A percentile compares a stretch with the other conserved stretches of the same genome.
Evolutionary conservation across 2,113 vertebrate genomes (phyloP).

Genomic region (Pterophyllum scalare): DNA sequence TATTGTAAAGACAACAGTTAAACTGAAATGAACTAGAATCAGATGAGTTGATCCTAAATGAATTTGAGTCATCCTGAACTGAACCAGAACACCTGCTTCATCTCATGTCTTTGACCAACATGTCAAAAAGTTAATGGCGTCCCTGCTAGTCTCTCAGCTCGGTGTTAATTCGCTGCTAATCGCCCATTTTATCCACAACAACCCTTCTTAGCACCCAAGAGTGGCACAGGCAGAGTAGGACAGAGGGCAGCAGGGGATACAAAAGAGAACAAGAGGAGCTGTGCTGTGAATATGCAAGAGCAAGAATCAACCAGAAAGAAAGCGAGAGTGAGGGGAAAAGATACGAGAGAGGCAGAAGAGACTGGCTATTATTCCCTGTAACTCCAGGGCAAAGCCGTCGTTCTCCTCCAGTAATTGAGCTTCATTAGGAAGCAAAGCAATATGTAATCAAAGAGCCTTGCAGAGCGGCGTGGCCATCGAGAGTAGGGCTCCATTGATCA

Average conservation of each 20-base stretch:
- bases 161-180: conserved; percentile 33
- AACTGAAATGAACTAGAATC: neutral
- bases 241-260: conserved; percentile 14
- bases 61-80: neutral
- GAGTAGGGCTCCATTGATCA: conserved; percentile 76
- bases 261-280: conserved; percentile 10
- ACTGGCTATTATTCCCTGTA: conserved; percentile 46
- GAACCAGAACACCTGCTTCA: neutral
- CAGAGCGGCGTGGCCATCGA: conserved; percentile 41
- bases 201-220: conserved; percentile 7
- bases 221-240: conserved; percentile 4
- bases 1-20: neutral
- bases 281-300: neutral
- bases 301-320: conserved; percentile 24
- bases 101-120: neutral
- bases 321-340: neutral
- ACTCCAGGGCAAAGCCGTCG: conserved; percentile 63
- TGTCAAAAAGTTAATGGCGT: conserved; percentile 3
- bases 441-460: conserved; percentile 76
- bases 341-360: conserved; percentile 27
- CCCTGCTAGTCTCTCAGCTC: conserved; percentile 11
- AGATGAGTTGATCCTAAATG: neutral
- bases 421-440: conserved; percentile 76
- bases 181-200: conserved; percentile 25
- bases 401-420: conserved; percentile 69